phyloP scores from a whole-genome alignment of 2,113 vertebrate species.

The Tetraodon nigroviridis region DNA sequence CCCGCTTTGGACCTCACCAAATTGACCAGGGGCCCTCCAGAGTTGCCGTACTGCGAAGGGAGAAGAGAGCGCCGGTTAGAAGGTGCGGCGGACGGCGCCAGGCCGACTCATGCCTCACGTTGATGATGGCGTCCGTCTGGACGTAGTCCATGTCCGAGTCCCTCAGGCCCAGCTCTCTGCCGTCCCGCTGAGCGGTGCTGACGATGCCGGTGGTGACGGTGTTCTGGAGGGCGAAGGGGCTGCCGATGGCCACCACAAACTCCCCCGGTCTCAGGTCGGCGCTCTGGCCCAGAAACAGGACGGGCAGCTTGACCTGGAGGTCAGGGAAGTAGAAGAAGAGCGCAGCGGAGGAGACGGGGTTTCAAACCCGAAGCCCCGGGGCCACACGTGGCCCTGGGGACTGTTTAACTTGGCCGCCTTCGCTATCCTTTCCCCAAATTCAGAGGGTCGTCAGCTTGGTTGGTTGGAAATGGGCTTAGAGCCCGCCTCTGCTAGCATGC shows the following conservation, averaged over 20 bases:
- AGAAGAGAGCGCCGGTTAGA: constrained; percentile 33
- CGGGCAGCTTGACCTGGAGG: constrained; percentile 84
- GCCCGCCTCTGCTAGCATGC: no score
- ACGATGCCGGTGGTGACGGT: constrained; percentile 96
- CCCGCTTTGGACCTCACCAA: constrained; percentile 75
- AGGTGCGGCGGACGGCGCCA: background rate
- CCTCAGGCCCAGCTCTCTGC: constrained; percentile 89
- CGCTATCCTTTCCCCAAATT: no score
- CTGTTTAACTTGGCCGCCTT: no score
- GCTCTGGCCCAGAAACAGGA: constrained; percentile 86
- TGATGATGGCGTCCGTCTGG: constrained; percentile 97
- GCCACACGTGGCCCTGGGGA: no score
- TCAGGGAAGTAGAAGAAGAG: no score
- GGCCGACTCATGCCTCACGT: constrained; percentile 69
- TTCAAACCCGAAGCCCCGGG: no score
- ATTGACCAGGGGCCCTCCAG: constrained; percentile 92
- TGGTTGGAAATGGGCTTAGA: no score
- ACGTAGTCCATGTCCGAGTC: constrained; percentile 99
- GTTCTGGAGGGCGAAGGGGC: constrained; percentile 95
- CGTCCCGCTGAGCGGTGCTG: constrained; percentile 94
- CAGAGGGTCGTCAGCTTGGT: no score
- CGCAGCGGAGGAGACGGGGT: no score
- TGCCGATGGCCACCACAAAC: constrained; percentile 96
- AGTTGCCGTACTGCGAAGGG: constrained; percentile 91
- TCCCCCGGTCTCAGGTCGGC: constrained; percentile 92